Percentiles rank a stretch among this genome's conserved stretches.
Conservation (phyloP, 2,113 vertebrate species). For the Nycticryphes semicollaris region DNA sequence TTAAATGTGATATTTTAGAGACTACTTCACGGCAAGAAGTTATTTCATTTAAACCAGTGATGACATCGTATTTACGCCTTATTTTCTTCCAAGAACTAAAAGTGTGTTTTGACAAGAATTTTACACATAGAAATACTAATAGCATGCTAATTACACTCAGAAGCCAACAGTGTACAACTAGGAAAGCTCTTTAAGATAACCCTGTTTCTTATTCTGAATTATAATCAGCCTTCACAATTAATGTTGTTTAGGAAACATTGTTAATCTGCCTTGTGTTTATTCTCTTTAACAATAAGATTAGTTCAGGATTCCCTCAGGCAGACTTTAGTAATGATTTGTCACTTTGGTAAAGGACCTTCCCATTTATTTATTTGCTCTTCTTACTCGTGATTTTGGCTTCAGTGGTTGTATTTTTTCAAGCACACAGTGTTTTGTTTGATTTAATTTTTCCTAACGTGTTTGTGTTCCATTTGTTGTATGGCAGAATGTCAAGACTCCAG, state of each 20-base stretch:
- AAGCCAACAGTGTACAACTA: background rate
- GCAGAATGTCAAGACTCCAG: background rate
- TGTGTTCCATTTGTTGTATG: background rate
- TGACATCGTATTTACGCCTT: background rate
- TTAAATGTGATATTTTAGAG: background rate
- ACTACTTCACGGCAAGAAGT: background rate
- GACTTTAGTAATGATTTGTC: background rate
- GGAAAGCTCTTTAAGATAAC: background rate
- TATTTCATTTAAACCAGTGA: background rate
- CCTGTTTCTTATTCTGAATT: background rate
- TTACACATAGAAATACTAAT: background rate
- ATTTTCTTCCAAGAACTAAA: slow-evolving; percentile 5
- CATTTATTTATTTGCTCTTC: background rate
- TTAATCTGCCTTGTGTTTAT: background rate
- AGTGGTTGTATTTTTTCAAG: background rate
- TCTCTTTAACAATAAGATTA: background rate
- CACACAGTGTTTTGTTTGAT: background rate
- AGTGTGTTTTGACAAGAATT: slow-evolving; percentile 25
- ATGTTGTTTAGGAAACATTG: background rate
- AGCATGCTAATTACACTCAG: background rate
- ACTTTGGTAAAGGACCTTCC: background rate
- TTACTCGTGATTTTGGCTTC: background rate
- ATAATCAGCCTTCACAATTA: background rate
- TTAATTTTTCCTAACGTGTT: background rate
- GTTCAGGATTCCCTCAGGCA: background rate